Evolutionary conservation across 1,140 invertebrate species (phyloP), one percentile per base, ranked within the genome.

Genomic region (Procambarus clarkii): DNA sequence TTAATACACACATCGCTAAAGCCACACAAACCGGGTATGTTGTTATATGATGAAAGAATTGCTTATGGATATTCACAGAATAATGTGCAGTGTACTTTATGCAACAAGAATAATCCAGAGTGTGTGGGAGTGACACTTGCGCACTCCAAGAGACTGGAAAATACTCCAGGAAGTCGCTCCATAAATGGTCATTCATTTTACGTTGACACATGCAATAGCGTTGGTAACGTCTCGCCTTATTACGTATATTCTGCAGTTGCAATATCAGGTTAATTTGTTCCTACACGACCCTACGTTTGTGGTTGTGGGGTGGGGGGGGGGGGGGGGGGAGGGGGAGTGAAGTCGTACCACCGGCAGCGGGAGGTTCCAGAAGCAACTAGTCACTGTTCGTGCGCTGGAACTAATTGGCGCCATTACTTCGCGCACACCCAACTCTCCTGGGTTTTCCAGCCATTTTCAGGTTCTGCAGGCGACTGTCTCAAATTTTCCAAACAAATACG

Each of bases 301-400:
- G 34, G 0, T 0, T 34, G 34, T 34, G 34, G 0, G 2, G 24
- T 79, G 77, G 58, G 21, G 48, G 50, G 9, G 80, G 80, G 21
- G 58, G 24, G 44, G 54, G 24, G 54, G 2, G 69, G 13, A 13
- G 18, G 15, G 83, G 83, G 64, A 18, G 13, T 21, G 79, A 71
- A 60, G 54, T 88, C 78, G 86, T 50, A 50, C 86, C 58, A 74
- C 78, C 58, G 86, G 11, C 86, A 88, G 58, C 44, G 15, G 21
- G 50, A 58, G 54, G 11, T 79, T 81, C 86, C 86, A 79, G 86
- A 88, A 88, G 86, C 86, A 48, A 88, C 86, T 88, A 81, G 86
- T 88, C 69, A 81, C 86, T 88, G 86, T 79, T 88, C 86, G 78
- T 82, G 79, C 78, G 86, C 86, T 74, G 86, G 86, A 87, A 87